A percentile compares a stretch with the other conserved stretches of the same genome.
Evolutionary conservation across 2,797 vertebrate species (phyloP).

Genomic region (Brachyrhaphis roseni): DNA sequence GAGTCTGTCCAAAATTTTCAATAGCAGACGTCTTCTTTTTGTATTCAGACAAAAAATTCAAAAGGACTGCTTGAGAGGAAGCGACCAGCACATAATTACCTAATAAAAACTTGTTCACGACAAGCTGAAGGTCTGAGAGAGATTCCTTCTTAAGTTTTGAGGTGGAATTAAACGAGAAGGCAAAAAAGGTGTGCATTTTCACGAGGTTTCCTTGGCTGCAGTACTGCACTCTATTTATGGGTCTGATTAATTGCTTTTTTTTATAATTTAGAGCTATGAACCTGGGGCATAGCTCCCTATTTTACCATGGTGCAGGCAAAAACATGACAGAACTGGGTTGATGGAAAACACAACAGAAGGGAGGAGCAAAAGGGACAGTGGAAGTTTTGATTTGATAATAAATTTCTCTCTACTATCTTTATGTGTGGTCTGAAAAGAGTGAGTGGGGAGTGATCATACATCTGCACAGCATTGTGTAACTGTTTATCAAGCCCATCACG

Average conservation of each 20-base stretch:
- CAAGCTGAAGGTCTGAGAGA: slow-evolving; percentile 1
- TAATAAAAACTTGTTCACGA: neutral
- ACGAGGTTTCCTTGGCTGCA: slow-evolving; percentile 71
- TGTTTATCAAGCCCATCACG: slow-evolving; percentile 25
- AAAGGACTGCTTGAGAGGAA: neutral
- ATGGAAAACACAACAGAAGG: slow-evolving; percentile 20
- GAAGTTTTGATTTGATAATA: slow-evolving; percentile 34
- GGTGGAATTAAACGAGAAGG: slow-evolving; percentile 42
- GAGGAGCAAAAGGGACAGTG: slow-evolving; percentile 48
- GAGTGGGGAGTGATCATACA: slow-evolving; percentile 37
- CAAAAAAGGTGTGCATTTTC: slow-evolving; percentile 71
- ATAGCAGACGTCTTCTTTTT: neutral
- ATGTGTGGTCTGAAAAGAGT: slow-evolving; percentile 46
- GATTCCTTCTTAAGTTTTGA: slow-evolving; percentile 22
- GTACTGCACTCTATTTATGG: slow-evolving; percentile 68
- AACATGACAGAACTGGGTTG: slow-evolving; percentile 21
- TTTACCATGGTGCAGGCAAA: slow-evolving; percentile 40
- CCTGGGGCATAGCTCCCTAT: slow-evolving; percentile 26
- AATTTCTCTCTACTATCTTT: slow-evolving; percentile 44
- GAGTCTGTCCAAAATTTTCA: neutral
- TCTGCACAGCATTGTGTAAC: slow-evolving; percentile 41
- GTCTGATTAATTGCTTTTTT: slow-evolving; percentile 78
- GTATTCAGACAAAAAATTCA: neutral
- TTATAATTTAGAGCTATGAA: slow-evolving; percentile 69
- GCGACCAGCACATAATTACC: neutral